Base-by-base conservation (phyloP, 2,113 vertebrate species). In the Neomonachus schauinslandi region DNA sequence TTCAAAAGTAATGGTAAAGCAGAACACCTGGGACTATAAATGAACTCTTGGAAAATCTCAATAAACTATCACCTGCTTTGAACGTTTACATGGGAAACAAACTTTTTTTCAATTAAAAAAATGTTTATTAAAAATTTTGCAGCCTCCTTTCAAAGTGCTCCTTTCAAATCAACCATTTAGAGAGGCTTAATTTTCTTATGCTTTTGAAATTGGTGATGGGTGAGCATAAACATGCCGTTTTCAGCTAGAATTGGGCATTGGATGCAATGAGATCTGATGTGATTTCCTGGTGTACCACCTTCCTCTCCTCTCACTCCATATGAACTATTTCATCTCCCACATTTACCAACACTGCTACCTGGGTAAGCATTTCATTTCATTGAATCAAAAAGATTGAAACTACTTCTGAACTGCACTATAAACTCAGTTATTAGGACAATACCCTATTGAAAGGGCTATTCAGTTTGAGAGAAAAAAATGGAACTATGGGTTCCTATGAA, bases 111-210 rank as follows among this genome's bases (percentile, higher is more conserved):
- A 1, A 82, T 95, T 9, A 69, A 84, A 84, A 94, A 72, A 81
- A 71, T 3, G 10, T 5, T 83, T 91, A 55, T 80, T 7, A 77
- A 86, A 92, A 91, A 49, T 19, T 72, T 77, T 92, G 7, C 36
- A 89, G 67, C 24, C n/a, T 86, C 42, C 15, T 95, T 92, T 87
- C 39, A 89, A 85, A 72, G 46, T 84, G 10, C 3, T 97, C 24
- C 76, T 85, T 96, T 89, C 88, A 95, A 67, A 86, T 71, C 28
- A 57, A 6, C 82, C 31, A 94, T 87, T 97, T 86, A 83, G 26
- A 86, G 10, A 94, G 36, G 57, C 67, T 90, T 63, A 49, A 39
- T 86, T 97, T 96, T 67, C 59, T 59, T 76, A 53, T n/a, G 21
- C 10, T 71, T 94, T 82, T 88, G 51, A 76, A 88, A 85, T 19